phyloP scores from a whole-genome alignment of 2,113 vertebrate genomes.

The Protomyctophum bolini region DNA sequence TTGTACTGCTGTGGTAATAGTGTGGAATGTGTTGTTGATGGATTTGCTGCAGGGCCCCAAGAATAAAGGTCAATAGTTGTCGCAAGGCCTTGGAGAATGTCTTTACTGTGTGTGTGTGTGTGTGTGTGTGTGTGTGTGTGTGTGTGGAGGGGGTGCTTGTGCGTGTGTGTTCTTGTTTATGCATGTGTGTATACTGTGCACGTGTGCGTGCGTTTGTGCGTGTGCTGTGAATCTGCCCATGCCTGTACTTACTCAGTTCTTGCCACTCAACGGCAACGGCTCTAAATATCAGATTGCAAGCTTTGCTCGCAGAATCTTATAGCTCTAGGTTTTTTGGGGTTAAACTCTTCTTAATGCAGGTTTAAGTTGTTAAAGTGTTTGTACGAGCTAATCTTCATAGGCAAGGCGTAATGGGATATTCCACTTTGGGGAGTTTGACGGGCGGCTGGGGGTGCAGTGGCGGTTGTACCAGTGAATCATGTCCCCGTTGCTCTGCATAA shows the following conservation, averaged over 20 bases:
- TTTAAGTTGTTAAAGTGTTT: conserved; percentile 36
- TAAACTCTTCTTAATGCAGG: conserved; percentile 18
- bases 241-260: no score
- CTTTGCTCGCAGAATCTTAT: neutral
- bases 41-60: neutral
- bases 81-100: no score
- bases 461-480: conserved; percentile 29
- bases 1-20: neutral
- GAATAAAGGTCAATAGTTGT: neutral
- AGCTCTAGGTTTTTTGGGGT: neutral
- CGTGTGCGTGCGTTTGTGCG: neutral
- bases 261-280: neutral
- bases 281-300: conserved; percentile 7
- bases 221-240: neutral
- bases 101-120: neutral
- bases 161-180: no score
- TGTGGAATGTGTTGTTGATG: conserved; percentile 14
- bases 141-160: neutral
- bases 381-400: conserved; percentile 27
- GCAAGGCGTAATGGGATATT: conserved; percentile 52
- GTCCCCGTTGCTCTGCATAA: neutral
- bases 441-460: neutral
- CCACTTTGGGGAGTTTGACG: conserved; percentile 30
- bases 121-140: neutral
- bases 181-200: no score